Evolutionary conservation across 2,797 vertebrate genomes (phyloP).

Genomic region (Sciaenops ocellatus): DNA sequence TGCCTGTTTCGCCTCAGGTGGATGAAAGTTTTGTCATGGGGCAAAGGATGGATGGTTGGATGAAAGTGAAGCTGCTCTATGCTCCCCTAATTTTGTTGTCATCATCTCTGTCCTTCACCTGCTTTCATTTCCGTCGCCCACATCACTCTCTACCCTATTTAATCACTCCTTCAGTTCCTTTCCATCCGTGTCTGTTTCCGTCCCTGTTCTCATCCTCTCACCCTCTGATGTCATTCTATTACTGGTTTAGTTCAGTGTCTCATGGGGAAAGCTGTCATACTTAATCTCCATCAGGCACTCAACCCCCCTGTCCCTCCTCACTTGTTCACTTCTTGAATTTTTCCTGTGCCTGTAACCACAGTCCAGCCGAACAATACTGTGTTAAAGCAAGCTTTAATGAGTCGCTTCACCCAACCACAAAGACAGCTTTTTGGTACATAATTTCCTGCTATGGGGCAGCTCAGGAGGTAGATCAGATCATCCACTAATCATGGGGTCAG

Average conservation of each 20-base stretch:
- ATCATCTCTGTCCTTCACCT: neutral
- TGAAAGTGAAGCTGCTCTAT: neutral
- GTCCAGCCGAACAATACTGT: too few relatives aligned
- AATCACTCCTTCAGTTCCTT: conserved; percentile 15
- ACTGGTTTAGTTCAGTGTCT: conserved; percentile 17
- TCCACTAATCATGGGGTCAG: too few relatives aligned
- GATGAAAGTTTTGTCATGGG: neutral
- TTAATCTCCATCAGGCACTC: neutral
- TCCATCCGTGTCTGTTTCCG: conserved; percentile 8
- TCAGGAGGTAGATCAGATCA: too few relatives aligned
- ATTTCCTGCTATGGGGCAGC: too few relatives aligned
- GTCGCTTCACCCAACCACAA: too few relatives aligned
- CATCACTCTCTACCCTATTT: conserved; percentile 8
- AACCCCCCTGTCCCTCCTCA: neutral
- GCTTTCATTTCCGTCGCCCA: neutral
- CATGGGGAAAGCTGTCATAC: conserved; percentile 7
- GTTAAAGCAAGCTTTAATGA: too few relatives aligned
- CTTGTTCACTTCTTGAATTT: neutral
- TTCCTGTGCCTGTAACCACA: neutral
- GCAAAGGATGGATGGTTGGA: neutral
- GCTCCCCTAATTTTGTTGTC: too few relatives aligned
- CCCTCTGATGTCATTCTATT: conserved; percentile 20
- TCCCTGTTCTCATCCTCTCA: neutral
- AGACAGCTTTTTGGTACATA: too few relatives aligned
- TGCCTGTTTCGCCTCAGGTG: too few relatives aligned